phyloP scores from a whole-genome alignment of 2,888 invertebrate genomes.

The Ennomos fuscantarius region DNA sequence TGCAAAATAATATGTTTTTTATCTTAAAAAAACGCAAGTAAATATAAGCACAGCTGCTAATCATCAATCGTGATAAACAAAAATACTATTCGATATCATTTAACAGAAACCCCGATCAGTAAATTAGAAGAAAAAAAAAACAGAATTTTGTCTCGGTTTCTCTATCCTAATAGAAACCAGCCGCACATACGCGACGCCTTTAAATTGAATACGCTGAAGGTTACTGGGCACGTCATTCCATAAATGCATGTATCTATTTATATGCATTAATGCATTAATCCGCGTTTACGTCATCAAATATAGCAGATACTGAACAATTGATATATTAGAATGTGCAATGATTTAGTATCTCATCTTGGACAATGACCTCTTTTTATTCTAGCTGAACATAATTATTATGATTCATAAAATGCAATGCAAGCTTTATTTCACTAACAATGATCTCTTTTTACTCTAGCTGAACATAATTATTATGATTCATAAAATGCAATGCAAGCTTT shows the following conservation, averaged over 20 bases:
- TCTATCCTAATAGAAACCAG: conserved; percentile 9
- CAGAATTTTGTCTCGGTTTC: neutral
- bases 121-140: neutral
- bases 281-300: conserved; percentile 11
- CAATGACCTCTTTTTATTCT: no score
- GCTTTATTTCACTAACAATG: conserved; percentile 7
- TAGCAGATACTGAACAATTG: neutral
- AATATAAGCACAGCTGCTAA: no score
- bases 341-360: no score
- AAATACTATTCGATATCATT: no score
- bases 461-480: conserved; percentile 1
- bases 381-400: neutral
- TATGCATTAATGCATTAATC: conserved; percentile 13
- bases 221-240: conserved; percentile 20
- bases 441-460: no score
- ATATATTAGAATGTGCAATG: no score
- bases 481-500: conserved; percentile 5
- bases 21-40: no score
- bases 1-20: no score
- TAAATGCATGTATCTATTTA: conserved; percentile 27
- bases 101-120: neutral
- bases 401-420: conserved; percentile 4
- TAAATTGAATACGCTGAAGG: conserved; percentile 22
- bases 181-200: neutral
- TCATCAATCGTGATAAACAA: no score